phyloP scores from a whole-genome alignment of 2,113 vertebrate genomes.

The Rafetus swinhoei region DNA sequence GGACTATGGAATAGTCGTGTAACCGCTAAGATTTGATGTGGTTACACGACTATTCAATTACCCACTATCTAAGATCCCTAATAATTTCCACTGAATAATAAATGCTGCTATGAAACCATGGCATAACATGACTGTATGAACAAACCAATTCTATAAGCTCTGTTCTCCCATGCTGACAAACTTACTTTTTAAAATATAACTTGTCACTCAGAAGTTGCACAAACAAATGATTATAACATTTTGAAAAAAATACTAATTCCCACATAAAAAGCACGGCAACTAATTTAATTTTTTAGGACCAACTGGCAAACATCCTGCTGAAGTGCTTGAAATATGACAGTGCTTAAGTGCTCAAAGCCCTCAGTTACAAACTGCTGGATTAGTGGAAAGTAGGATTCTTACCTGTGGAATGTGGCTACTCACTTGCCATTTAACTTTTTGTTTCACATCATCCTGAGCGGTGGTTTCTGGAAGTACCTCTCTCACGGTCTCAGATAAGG shows the following conservation, averaged over 20 bases:
- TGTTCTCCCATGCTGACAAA: background rate
- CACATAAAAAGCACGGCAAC: background rate
- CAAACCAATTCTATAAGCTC: background rate
- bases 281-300: background rate
- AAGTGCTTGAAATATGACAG: background rate
- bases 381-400: too few relatives aligned
- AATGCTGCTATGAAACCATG: background rate
- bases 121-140: background rate
- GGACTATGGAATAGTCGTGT: too few relatives aligned
- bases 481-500: too few relatives aligned
- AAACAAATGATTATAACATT: background rate
- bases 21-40: too few relatives aligned
- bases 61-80: too few relatives aligned
- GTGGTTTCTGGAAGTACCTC: too few relatives aligned
- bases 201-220: background rate
- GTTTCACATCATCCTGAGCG: too few relatives aligned
- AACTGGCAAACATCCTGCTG: background rate
- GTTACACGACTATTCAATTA: too few relatives aligned
- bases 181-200: background rate
- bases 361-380: too few relatives aligned
- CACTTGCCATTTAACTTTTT: too few relatives aligned
- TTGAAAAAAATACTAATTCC: background rate
- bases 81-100: background rate
- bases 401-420: too few relatives aligned
- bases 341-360: too few relatives aligned